Evolutionary conservation across 2,113 vertebrate genomes (phyloP).

Genomic region (Nothoprocta pentlandii): DNA sequence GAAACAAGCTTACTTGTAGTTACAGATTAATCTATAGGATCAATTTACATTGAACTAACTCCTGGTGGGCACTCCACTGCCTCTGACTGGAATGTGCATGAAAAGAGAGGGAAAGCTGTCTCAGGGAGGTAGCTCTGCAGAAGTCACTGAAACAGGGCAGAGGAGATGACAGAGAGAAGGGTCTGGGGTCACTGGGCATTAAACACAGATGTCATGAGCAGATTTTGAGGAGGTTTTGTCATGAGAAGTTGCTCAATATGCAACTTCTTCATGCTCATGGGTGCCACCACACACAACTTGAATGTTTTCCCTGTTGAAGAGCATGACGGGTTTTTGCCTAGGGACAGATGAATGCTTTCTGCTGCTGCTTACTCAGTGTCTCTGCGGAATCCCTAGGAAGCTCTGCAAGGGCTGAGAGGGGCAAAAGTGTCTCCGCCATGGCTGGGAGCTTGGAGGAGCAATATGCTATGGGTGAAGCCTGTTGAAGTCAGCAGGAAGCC

Average conservation of each 20-base stretch:
- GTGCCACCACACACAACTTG: neutral
- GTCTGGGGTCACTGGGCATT: neutral
- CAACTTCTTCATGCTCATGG: neutral
- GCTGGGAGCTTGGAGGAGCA: neutral
- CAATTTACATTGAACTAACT: neutral
- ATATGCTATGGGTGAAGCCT: neutral
- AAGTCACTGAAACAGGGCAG: neutral
- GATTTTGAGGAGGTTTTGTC: neutral
- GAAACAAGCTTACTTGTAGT: neutral
- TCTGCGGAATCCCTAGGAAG: neutral
- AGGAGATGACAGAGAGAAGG: neutral
- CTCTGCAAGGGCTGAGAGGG: neutral
- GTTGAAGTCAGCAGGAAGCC: neutral
- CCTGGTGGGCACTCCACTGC: neutral
- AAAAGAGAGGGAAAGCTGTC: neutral
- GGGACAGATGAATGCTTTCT: neutral
- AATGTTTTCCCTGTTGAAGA: neutral
- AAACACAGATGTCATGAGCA: neutral
- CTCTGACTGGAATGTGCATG: neutral
- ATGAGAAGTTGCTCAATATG: neutral
- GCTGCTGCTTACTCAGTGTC: neutral
- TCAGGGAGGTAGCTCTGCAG: neutral
- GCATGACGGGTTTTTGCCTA: neutral
- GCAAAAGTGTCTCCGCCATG: neutral
- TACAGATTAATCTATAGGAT: neutral